A percentile compares a stretch with the other conserved stretches of the same genome.
These are phyloP conservation scores for Synergus laeviventris DNA, from an alignment of 2,888 invertebrate species.

Conservation along the genomic window DNA sequence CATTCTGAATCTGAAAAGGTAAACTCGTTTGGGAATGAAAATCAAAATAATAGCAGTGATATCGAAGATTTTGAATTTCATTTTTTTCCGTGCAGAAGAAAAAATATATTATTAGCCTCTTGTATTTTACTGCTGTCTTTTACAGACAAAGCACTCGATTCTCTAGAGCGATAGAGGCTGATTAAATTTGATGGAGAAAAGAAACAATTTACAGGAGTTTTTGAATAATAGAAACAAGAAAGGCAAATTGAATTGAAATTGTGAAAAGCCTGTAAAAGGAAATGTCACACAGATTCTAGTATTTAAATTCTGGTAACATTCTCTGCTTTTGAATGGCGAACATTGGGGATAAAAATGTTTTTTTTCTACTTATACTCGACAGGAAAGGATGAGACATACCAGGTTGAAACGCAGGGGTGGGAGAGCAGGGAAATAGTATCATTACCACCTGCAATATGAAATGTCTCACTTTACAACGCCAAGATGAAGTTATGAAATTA, in stretches of 20 bases:
- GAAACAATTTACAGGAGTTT: neutral
- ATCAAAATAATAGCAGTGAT: too few species aligned
- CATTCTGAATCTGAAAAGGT: too few species aligned
- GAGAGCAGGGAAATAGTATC: slow-evolving; percentile 12
- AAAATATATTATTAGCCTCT: neutral
- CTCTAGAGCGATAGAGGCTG: neutral
- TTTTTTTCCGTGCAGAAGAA: too few species aligned
- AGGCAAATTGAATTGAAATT: slow-evolving; percentile 22
- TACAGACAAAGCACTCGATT: neutral
- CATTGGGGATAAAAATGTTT: slow-evolving; percentile 38
- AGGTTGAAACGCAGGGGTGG: slow-evolving; percentile 15
- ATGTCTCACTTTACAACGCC: slow-evolving; percentile 3
- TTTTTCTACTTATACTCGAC: too few species aligned
- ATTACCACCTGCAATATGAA: slow-evolving; percentile 17
- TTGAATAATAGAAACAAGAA: neutral
- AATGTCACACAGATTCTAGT: slow-evolving; percentile 2
- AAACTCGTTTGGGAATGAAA: too few species aligned
- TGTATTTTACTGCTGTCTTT: neutral
- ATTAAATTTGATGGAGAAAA: neutral
- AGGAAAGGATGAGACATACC: slow-evolving; percentile 27
- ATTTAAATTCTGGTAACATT: too few species aligned
- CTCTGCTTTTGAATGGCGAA: neutral
- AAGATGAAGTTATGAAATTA: slow-evolving; percentile 35
- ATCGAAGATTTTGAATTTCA: too few species aligned
- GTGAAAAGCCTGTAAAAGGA: slow-evolving; percentile 20